phyloP scores from a whole-genome alignment of 1,140 invertebrate species.

The Drosophila asahinai region DNA sequence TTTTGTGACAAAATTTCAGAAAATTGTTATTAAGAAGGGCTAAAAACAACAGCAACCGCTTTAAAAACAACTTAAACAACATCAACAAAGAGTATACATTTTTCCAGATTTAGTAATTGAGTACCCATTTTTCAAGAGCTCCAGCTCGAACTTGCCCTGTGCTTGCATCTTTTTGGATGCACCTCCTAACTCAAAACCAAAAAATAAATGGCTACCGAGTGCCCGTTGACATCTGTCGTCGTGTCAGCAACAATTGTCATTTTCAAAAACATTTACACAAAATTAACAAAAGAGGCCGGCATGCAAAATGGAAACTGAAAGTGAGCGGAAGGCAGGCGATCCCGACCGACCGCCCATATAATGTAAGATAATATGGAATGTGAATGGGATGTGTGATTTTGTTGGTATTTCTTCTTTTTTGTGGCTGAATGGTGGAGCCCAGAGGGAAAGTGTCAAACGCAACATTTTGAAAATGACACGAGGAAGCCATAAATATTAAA shows the following conservation, averaged over 20 bases:
- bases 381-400: constrained; percentile 50
- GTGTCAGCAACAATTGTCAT: constrained; percentile 77
- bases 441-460: constrained; percentile 83
- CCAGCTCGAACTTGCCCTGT: not conserved
- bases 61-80: too few relatives aligned
- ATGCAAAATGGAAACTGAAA: constrained; percentile 35
- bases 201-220: constrained; percentile 77
- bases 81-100: too few relatives aligned
- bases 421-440: constrained; percentile 33
- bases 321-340: constrained; percentile 37
- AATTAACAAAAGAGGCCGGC: constrained; percentile 37
- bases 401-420: constrained; percentile 7
- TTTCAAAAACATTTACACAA: constrained; percentile 61
- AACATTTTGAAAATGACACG: constrained; percentile 84
- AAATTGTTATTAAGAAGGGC: not conserved
- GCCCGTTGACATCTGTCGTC: constrained; percentile 73
- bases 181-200: constrained; percentile 36
- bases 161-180: constrained; percentile 13
- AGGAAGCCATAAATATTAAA: constrained; percentile 84
- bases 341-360: constrained; percentile 57
- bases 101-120: too few relatives aligned
- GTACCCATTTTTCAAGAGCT: not conserved
- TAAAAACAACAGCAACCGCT: not conserved
- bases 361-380: constrained; percentile 69
- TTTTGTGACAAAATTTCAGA: too few relatives aligned